Percentiles rank a stretch among this genome's conserved stretches.
Evolutionary conservation across 2,888 invertebrate species (phyloP).

Genomic region (Drosophila niveifrons): DNA sequence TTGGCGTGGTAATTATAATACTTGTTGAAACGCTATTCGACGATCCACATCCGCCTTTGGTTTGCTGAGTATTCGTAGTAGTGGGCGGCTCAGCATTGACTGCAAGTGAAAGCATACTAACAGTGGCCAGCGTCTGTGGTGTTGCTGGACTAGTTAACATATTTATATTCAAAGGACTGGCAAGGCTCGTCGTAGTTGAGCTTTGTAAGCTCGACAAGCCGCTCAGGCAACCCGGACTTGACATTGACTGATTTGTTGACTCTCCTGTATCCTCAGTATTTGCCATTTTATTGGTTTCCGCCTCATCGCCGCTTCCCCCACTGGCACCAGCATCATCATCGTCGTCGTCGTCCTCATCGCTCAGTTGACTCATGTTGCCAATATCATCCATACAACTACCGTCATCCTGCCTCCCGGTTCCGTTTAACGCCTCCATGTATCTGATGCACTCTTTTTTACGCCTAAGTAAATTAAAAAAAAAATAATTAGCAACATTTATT

Average conservation of each 20-base stretch:
- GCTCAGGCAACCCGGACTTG: slow-evolving; percentile 88
- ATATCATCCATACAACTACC: slow-evolving; percentile 87
- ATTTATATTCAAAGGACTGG: slow-evolving; percentile 92
- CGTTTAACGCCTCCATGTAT: slow-evolving; percentile 94
- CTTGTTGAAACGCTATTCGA: slow-evolving; percentile 62
- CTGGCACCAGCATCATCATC: slow-evolving; percentile 89
- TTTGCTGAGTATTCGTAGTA: slow-evolving; percentile 30
- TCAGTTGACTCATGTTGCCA: slow-evolving; percentile 62
- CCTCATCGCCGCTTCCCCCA: slow-evolving; percentile 91
- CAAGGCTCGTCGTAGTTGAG: slow-evolving; percentile 90
- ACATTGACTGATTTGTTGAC: slow-evolving; percentile 87
- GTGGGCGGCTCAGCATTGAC: slow-evolving; percentile 39
- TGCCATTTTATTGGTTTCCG: slow-evolving; percentile 86
- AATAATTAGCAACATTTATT: not conserved
- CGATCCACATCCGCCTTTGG: slow-evolving; percentile 26
- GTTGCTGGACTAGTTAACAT: slow-evolving; percentile 89
- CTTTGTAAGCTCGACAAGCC: slow-evolving; percentile 90
- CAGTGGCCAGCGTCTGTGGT: slow-evolving; percentile 59
- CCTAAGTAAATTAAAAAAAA: slow-evolving; percentile 86
- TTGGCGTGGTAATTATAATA: slow-evolving; percentile 67
- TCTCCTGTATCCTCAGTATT: slow-evolving; percentile 89
- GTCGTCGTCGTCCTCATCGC: slow-evolving; percentile 81
- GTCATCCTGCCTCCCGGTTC: slow-evolving; percentile 67
- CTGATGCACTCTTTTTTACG: slow-evolving; percentile 99
- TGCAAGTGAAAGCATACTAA: slow-evolving; percentile 21